Base-by-base conservation (phyloP, 2,113 vertebrate genomes). In the Daubentonia madagascariensis region DNA sequence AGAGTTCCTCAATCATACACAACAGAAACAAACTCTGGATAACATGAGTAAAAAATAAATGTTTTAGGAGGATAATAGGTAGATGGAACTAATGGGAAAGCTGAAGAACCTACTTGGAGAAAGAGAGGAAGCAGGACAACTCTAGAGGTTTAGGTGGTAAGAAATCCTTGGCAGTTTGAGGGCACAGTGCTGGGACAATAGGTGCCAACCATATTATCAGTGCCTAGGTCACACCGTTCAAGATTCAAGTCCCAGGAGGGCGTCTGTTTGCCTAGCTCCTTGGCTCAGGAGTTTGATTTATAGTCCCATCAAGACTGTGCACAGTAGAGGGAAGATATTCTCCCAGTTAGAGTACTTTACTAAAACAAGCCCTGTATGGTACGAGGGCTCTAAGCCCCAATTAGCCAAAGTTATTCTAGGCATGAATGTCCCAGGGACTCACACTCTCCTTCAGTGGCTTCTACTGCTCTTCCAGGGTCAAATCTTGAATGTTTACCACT, bases 21-120 rank as follows among this genome's bases (percentile, higher is more conserved):
- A 84, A 76, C 28, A 95, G 70, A 85, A 93, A 93, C 48, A 90
- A n/a, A 61, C 73, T 59, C 84, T 88, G 85, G 40, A 57, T 91
- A 45, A 87, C 65, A 73, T 87, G 48, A 91, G 72, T 45, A 85
- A 85, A 87, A 89, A 76, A 79, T 35, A 68, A 52, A 8, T 76
- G 32, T 52, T 84, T 95, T 89, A 59, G 54, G 63, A 92, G 57
- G 52, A 70, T 85, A 52, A 35, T 30, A 87, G 22, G 10, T 63
- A 94, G 43, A 52, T 28, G 16, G 43, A 57, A 20, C 30, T 79
- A 65, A 78, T 20, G 35, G 28, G 50, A 80, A 97, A 81, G 22
- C 30, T 67, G 17, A 17, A 65, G 85, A 85, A 40, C 76, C 89
- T 78, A 25, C 12, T n/a, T n/a, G 45, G 63, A 70, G 57, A 57